Evolutionary conservation across 2,113 vertebrate species (phyloP).

Genomic region (Leptocoma aspasia): DNA sequence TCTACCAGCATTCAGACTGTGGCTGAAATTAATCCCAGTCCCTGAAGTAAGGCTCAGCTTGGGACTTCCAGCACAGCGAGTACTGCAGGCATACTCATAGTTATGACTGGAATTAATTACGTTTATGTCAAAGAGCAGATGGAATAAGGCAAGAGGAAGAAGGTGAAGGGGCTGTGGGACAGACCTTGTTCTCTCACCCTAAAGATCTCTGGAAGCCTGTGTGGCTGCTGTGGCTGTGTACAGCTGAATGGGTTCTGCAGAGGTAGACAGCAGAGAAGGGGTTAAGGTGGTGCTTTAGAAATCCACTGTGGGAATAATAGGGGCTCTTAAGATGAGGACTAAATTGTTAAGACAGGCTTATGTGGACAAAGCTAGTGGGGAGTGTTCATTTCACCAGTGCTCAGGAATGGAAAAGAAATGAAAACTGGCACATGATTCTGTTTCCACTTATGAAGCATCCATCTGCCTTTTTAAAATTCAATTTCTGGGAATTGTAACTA

Average conservation of each 20-base stretch:
- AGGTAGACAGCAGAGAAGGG: neutral
- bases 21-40: neutral
- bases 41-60: neutral
- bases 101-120: neutral
- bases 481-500: conserved; percentile 33
- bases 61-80: neutral
- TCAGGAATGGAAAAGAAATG: conserved; percentile 29
- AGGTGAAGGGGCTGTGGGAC: neutral
- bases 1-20: neutral
- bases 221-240: neutral
- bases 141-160: neutral
- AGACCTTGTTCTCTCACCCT: neutral
- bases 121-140: neutral
- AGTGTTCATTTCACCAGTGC: conserved; percentile 23
- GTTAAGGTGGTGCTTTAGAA: conserved; percentile 11
- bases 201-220: neutral
- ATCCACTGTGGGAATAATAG: neutral
- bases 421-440: conserved; percentile 50
- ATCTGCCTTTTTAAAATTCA: conserved; percentile 58
- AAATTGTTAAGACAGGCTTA: neutral
- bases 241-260: neutral
- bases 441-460: conserved; percentile 41
- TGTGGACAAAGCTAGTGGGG: neutral
- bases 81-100: neutral
- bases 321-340: neutral